Base-by-base conservation (phyloP, 2,888 invertebrate genomes). In the Euphydryas editha region DNA sequence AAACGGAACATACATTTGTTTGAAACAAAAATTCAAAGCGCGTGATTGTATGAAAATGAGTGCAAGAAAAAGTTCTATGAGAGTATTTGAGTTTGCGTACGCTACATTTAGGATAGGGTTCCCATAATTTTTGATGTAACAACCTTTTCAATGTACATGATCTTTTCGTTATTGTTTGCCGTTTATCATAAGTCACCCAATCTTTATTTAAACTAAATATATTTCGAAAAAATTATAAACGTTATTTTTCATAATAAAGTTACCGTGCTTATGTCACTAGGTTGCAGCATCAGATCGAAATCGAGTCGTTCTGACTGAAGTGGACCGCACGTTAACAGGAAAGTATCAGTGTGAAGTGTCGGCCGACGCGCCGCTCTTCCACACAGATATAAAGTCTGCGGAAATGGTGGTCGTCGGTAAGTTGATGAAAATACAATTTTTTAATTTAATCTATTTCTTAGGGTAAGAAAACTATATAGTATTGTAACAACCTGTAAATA, bases 281-380 rank as follows among this genome's bases (percentile, higher is more conserved):
- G 94, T 95, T 64, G 94, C 94, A 47, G 93, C 93, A 68, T 96
- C 96, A 62, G 95, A 95, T 78, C 94, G 94, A 73, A 93, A 95
- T 75, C 91, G 94, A 69, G 96, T 96, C 75, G 95, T 95, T 10
- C 84, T 96, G 70, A 93, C 94, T 18, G 94, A 95, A 73, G 95
- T 96, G 49, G 94, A 94, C 75, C 87, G 94, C 37, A 94, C 94
- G 0, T 87, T 95, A 72, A 95, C 95, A 0, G 96, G 96, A 5
- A 90, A 93, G 71, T 96, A 95, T 85, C 95, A 95, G 85, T 96
- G 96, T 77, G 96, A 96, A 77, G 95, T 96, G 39, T 95, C 96
- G 0, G 95, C 95, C 0, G 96, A 96, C 72, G 94, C 94, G 0
- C 95, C 96, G 0, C 84, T 93, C 49, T 96, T 95, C 76, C 95